Evolutionary conservation across 2,888 invertebrate genomes (phyloP).

Genomic region (Perizoma affinitatum): DNA sequence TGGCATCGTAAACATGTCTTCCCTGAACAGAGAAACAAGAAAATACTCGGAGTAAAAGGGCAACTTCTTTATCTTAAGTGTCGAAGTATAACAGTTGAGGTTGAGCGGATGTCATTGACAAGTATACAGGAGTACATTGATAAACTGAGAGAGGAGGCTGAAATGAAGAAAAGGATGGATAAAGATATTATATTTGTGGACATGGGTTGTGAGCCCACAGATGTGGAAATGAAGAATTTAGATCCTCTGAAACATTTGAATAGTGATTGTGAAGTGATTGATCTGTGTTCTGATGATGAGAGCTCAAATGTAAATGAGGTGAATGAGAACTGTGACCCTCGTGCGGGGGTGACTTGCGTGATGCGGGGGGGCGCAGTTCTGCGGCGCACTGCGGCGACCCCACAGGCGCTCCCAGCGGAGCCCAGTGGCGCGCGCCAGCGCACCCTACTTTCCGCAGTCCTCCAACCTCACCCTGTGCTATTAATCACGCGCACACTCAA

Average conservation of each 20-base stretch:
- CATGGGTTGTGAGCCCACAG: constrained; percentile 55
- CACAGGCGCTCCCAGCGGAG: constrained; percentile 67
- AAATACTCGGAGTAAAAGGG: constrained; percentile 68
- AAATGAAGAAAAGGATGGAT: constrained; percentile 53
- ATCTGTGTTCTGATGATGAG: constrained; percentile 88
- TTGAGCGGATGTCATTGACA: constrained; percentile 70
- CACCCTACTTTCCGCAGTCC: constrained; percentile 62
- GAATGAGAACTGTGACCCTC: constrained; percentile 75
- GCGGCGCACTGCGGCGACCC: constrained; percentile 69
- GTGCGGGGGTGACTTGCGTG: constrained; percentile 68
- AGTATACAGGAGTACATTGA: constrained; percentile 73
- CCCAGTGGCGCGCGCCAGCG: constrained; percentile 77
- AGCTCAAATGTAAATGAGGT: constrained; percentile 64
- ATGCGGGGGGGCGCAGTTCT: constrained; percentile 71
- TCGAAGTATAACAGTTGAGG: constrained; percentile 72
- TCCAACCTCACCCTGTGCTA: constrained; percentile 75
- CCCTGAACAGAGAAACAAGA: constrained; percentile 71
- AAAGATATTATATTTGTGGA: constrained; percentile 78
- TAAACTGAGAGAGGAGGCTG: constrained; percentile 59
- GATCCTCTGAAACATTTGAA: constrained; percentile 67
- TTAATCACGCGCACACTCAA: constrained; percentile 73
- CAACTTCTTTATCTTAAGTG: constrained; percentile 81
- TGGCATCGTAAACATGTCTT: constrained; percentile 74
- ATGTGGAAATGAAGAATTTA: constrained; percentile 52
- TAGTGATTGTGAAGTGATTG: constrained; percentile 84